phyloP scores from a whole-genome alignment of 2,113 vertebrate genomes.

The Campylomormyrus numenius region DNA sequence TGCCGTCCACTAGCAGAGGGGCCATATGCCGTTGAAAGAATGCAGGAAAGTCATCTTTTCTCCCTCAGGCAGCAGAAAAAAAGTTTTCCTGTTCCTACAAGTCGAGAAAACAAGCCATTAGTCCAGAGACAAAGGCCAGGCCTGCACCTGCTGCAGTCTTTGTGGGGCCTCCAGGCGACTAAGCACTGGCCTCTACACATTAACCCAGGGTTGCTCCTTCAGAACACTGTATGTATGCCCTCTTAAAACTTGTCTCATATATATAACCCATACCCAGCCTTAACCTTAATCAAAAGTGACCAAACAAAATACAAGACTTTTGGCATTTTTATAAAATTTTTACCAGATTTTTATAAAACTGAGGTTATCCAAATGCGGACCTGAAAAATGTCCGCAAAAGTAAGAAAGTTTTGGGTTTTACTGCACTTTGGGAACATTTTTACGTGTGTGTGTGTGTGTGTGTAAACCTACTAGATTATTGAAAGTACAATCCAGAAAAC shows the following conservation, averaged over 20 bases:
- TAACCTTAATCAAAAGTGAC: too few relatives aligned
- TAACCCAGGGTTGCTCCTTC: neutral
- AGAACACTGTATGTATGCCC: neutral
- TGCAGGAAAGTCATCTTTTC: constrained; percentile 18
- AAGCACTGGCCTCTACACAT: neutral
- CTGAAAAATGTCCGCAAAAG: too few relatives aligned
- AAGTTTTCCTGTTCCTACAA: constrained; percentile 9
- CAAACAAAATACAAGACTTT: too few relatives aligned
- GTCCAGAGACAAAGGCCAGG: constrained; percentile 10
- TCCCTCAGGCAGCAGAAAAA: neutral
- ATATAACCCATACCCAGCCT: neutral
- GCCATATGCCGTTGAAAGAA: constrained; percentile 14
- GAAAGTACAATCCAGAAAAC: neutral
- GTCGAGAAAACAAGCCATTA: constrained; percentile 17
- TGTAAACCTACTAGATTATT: neutral
- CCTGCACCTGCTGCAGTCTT: constrained; percentile 20
- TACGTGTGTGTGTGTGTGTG: neutral
- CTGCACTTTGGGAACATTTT: too few relatives aligned
- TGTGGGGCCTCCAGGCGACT: neutral
- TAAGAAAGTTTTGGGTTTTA: too few relatives aligned
- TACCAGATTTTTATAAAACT: too few relatives aligned
- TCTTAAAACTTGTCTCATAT: neutral
- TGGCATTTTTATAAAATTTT: too few relatives aligned
- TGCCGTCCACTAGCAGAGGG: neutral
- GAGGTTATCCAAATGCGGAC: too few relatives aligned